Conservation (phyloP, 1,140 invertebrate species). For the Plutomurus gul region DNA sequence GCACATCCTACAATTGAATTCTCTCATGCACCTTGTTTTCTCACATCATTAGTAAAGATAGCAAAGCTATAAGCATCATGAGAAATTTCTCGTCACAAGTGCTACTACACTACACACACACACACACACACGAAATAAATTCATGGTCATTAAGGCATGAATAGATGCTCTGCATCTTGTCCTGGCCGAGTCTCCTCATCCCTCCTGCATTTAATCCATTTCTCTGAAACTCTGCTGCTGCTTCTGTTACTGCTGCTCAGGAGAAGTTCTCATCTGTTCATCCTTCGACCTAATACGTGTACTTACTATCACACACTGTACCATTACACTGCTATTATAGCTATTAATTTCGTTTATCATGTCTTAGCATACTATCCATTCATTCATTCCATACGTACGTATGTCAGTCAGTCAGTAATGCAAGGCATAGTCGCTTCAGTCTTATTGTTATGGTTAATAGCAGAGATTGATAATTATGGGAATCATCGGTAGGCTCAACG, state of each 20-base stretch:
- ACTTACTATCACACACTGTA: too few species aligned
- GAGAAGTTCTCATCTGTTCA: too few species aligned
- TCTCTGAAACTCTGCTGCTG: background rate
- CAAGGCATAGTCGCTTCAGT: background rate
- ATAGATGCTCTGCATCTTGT: background rate
- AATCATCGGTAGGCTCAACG: slow-evolving; percentile 12
- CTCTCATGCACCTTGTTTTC: slow-evolving; percentile 26
- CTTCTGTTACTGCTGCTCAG: background rate
- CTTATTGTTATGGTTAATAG: slow-evolving; percentile 17
- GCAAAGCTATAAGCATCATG: slow-evolving; percentile 25
- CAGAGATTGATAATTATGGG: slow-evolving; percentile 13
- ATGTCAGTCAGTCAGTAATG: slow-evolving; percentile 28
- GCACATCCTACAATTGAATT: background rate
- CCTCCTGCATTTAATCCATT: background rate
- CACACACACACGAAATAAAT: background rate
- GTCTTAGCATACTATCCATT: background rate
- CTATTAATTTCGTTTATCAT: background rate
- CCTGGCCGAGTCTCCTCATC: background rate
- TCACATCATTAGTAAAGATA: slow-evolving; percentile 26
- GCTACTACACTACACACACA: slow-evolving; percentile 11
- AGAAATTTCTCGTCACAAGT: slow-evolving; percentile 19
- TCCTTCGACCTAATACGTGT: too few species aligned
- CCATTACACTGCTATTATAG: background rate
- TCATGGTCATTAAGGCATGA: slow-evolving; percentile 14
- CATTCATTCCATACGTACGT: background rate